These are phyloP conservation scores for Acrocyrtus sp. DNA, from an alignment of 2,888 invertebrate genomes.

Conservation along the genomic window DNA sequence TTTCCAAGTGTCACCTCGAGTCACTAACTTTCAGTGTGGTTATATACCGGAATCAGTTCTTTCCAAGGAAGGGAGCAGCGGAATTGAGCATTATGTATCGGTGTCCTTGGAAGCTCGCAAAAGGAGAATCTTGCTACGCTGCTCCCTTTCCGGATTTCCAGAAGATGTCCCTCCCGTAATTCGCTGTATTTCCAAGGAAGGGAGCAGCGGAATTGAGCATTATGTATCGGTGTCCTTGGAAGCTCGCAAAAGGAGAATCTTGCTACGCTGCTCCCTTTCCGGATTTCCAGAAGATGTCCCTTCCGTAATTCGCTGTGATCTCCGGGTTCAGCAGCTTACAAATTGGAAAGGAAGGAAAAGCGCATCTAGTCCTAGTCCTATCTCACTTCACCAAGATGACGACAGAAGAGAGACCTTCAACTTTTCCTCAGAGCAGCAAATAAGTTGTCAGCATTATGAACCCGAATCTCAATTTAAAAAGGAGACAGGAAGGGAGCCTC, in stretches of 20 bases:
- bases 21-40: conserved; percentile 26
- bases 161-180: conserved; percentile 34
- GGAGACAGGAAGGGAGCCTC: conserved; percentile 9
- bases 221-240: conserved; percentile 9
- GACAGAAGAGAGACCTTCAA: conserved; percentile 3
- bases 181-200: too few species aligned
- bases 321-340: conserved; percentile 43
- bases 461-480: background rate
- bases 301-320: conserved; percentile 33
- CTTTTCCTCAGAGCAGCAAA: background rate
- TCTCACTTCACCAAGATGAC: too few species aligned
- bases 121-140: conserved; percentile 18
- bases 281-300: conserved; percentile 30
- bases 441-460: background rate
- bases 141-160: conserved; percentile 17
- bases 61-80: background rate
- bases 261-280: conserved; percentile 29
- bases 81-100: too few species aligned
- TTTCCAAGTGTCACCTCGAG: conserved; percentile 9
- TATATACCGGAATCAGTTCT: conserved; percentile 18
- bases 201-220: too few species aligned
- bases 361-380: too few species aligned
- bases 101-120: conserved; percentile 4
- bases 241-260: conserved; percentile 1
- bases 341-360: background rate